phyloP scores from a whole-genome alignment of 2,888 invertebrate species.

The Anthophora plumipes region DNA sequence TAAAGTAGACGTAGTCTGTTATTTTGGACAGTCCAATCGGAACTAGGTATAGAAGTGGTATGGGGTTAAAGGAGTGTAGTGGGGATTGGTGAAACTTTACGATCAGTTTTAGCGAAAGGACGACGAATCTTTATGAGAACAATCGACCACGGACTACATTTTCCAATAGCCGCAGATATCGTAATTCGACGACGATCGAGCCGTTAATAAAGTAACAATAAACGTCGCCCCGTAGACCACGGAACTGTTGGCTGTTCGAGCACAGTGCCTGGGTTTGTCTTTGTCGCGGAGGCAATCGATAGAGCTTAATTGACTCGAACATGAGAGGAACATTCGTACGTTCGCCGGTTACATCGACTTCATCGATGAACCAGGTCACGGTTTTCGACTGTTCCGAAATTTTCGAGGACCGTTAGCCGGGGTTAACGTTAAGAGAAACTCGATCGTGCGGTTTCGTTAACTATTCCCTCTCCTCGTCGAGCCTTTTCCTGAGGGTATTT shows the following conservation, averaged over 20 bases:
- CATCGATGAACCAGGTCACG: conserved; percentile 56
- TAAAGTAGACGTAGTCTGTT: conserved; percentile 17
- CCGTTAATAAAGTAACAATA: conserved; percentile 48
- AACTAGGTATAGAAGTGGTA: not conserved
- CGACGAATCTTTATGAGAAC: conserved; percentile 2
- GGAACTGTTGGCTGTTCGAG: not conserved
- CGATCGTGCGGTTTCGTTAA: conserved; percentile 29
- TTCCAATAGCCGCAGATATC: not conserved
- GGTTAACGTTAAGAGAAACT: conserved; percentile 31
- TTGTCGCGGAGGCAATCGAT: conserved; percentile 66
- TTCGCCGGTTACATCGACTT: conserved; percentile 54
- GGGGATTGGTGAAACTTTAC: not conserved
- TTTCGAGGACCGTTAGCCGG: conserved; percentile 35
- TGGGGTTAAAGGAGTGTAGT: too few species aligned
- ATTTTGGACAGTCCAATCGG: not conserved
- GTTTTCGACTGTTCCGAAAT: conserved; percentile 45
- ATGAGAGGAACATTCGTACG: conserved; percentile 62
- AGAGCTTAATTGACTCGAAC: conserved; percentile 69
- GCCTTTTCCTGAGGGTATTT: too few species aligned
- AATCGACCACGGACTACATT: not conserved
- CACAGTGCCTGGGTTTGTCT: conserved; percentile 46
- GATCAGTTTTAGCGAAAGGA: not conserved
- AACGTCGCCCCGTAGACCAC: conserved; percentile 14
- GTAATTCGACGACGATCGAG: conserved; percentile 30
- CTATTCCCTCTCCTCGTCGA: not conserved